phyloP scores from a whole-genome alignment of 2,113 vertebrate species.

The Paramisgurnus dabryanus region DNA sequence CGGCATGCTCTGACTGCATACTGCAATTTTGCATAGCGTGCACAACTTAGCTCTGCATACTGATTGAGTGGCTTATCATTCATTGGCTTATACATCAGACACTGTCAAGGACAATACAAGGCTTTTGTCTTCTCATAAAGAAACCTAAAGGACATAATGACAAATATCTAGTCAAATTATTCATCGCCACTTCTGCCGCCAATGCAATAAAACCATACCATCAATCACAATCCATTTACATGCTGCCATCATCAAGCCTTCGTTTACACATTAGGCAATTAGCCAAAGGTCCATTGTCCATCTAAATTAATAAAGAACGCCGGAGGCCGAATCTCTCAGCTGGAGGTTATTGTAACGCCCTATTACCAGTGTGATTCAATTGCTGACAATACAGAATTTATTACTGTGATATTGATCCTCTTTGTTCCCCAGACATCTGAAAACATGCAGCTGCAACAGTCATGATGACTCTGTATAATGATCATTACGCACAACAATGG shows the following conservation, averaged over 20 bases:
- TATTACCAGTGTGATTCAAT: slow-evolving; percentile 51
- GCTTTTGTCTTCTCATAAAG: slow-evolving; percentile 22
- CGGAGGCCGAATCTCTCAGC: slow-evolving; percentile 43
- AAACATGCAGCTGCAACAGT: slow-evolving; percentile 59
- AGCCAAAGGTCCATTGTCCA: slow-evolving; percentile 47
- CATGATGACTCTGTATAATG: slow-evolving; percentile 55
- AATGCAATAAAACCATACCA: slow-evolving; percentile 28
- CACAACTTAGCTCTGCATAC: too few relatives aligned
- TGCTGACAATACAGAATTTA: slow-evolving; percentile 60
- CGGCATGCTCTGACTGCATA: not conserved
- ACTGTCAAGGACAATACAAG: not conserved
- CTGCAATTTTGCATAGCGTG: not conserved
- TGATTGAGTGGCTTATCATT: not conserved
- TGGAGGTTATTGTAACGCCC: slow-evolving; percentile 45
- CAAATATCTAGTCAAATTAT: slow-evolving; percentile 33
- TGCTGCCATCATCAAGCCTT: slow-evolving; percentile 37
- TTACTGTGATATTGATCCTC: slow-evolving; percentile 63
- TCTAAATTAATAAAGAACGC: slow-evolving; percentile 45
- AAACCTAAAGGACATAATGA: slow-evolving; percentile 31
- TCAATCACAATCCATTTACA: slow-evolving; percentile 44
- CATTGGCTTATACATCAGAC: not conserved
- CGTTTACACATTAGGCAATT: slow-evolving; percentile 54
- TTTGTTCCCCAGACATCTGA: slow-evolving; percentile 58
- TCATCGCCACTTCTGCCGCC: not conserved
- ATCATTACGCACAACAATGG: slow-evolving; percentile 24